Base-by-base conservation (phyloP, 2,113 vertebrate species). In the Ailurus styani region DNA sequence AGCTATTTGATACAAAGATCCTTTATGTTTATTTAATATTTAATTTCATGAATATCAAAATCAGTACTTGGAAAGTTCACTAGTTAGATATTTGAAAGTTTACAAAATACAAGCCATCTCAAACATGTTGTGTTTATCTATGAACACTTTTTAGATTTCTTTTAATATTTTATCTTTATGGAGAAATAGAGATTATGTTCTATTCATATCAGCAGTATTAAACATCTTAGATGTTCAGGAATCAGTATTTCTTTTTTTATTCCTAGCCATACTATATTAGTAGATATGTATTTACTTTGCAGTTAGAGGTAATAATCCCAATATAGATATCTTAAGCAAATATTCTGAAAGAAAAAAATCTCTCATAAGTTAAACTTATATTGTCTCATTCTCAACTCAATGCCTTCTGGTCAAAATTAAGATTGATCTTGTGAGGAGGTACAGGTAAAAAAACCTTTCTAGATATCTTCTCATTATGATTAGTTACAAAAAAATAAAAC, bases 41-140 rank as follows among this genome's bases (percentile, higher is more conserved):
- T 93, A 96, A 88, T 70, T 91, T 91, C 12, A 83, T 88, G 52
- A 92, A 93, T 68, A 83, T 93, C n/a, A 78, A 90, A 93, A 66
- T 64, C 23, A 79, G n/a, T 86, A 27, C n/a, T 15, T 78, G 50
- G 81, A 77, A 91, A 85, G 6, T 40, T 23, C 8, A 81, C 77
- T 93, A 66, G 20, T 90, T 94, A 87, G 60, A 55, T 94, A 57
- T 91, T 68, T 70, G 47, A 4, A 45, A 90, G n/a, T 96, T 86
- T 94, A 54, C 84, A 77, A 93, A 95, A 83, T 92, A 78, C 6
- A 90, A 85, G 42, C 6, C 23, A 87, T 25, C 77, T 47, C 40
- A 90, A 78, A 94, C 6, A 27, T 96, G 72, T 93, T 87, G 3
- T 91, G 57, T 93, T 89, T 93, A 3, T 92, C 47, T 87, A 75